Evolutionary conservation across 2,113 vertebrate genomes (phyloP).

Genomic region (Psettodes erumei): DNA sequence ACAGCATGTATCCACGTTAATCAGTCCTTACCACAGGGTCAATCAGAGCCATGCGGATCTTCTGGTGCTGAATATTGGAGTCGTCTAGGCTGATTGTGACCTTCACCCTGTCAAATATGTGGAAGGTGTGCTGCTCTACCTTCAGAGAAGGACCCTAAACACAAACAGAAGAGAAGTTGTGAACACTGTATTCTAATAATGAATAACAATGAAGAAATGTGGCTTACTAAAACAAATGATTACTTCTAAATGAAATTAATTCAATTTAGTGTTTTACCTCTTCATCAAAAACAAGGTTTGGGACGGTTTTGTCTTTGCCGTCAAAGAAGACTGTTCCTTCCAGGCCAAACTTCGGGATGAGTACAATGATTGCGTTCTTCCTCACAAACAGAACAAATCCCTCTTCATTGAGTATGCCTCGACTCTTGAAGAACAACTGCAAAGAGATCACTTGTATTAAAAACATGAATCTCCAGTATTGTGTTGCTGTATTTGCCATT

Average conservation of each 20-base stretch:
- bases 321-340: slow-evolving; percentile 98
- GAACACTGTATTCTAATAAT: not conserved
- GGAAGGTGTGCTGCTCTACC: slow-evolving; percentile 89
- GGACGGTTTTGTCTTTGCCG: slow-evolving; percentile 86
- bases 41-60: slow-evolving; percentile 93
- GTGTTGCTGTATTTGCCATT: not conserved
- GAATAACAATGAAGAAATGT: not conserved
- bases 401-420: slow-evolving; percentile 93
- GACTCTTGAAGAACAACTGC: slow-evolving; percentile 95
- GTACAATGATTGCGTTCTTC: slow-evolving; percentile 96
- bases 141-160: slow-evolving; percentile 87
- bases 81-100: slow-evolving; percentile 93
- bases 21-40: slow-evolving; percentile 90
- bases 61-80: slow-evolving; percentile 97
- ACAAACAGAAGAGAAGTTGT: not conserved
- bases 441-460: slow-evolving; percentile 47
- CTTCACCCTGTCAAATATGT: slow-evolving; percentile 93
- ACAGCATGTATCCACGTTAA: not conserved
- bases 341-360: slow-evolving; percentile 96
- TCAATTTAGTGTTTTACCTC: slow-evolving; percentile 82
- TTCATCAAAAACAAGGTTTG: slow-evolving; percentile 86
- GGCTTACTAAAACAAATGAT: not conserved
- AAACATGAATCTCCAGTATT: not conserved
- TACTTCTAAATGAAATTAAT: not conserved
- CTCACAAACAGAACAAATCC: slow-evolving; percentile 94